Percentiles rank a stretch among this genome's conserved stretches.
Conservation (phyloP, 2,888 invertebrate genomes). For the Blastobasis adustella region DNA sequence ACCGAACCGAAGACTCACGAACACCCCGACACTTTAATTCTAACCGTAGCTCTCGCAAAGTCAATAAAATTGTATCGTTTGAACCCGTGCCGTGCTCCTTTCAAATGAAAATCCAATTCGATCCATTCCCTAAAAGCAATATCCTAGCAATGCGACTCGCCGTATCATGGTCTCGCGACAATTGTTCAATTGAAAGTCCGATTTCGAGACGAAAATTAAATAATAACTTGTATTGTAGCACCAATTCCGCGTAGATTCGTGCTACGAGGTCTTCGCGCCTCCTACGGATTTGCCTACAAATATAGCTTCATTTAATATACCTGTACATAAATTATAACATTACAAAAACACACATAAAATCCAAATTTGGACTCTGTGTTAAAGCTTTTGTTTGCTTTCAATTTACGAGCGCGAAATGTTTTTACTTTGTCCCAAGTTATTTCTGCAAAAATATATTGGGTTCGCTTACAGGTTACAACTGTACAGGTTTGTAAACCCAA, state of each 20-base stretch:
- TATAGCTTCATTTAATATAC: not conserved
- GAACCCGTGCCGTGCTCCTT: not conserved
- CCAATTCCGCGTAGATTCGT: not conserved
- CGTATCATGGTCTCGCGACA: not conserved
- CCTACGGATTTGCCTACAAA: not conserved
- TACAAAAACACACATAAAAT: not conserved
- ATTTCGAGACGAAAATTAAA: too few species aligned
- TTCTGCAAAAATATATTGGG: too few species aligned
- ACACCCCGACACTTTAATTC: conserved; percentile 1
- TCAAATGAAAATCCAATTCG: conserved; percentile 5
- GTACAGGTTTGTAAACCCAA: too few species aligned
- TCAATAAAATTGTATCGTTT: conserved; percentile 5
- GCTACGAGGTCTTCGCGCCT: not conserved
- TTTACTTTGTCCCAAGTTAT: too few species aligned
- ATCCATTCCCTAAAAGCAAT: conserved; percentile 5
- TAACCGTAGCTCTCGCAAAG: not conserved
- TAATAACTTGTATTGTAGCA: too few species aligned
- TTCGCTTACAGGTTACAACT: too few species aligned
- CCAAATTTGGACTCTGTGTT: not conserved
- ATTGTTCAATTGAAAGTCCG: too few species aligned
- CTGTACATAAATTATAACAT: not conserved
- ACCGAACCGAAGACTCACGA: not conserved
- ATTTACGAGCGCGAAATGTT: not conserved
- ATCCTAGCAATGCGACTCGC: not conserved
- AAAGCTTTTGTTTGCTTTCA: not conserved